Evolutionary conservation across 1,140 invertebrate species (phyloP), one percentile per base, ranked within the genome.

Genomic region (Anadara kagoshimensis): DNA sequence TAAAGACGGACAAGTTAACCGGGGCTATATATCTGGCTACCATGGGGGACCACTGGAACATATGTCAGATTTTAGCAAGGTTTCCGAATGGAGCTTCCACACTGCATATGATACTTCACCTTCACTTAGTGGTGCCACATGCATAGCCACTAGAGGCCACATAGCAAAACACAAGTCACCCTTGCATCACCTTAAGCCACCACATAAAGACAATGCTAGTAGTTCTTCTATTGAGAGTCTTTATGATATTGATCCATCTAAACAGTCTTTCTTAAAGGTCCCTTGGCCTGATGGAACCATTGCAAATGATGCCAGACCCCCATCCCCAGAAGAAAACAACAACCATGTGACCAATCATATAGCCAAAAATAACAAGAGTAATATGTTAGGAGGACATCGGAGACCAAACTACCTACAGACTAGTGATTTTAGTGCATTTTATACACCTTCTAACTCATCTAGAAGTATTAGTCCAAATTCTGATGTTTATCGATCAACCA

Each of bases 1-100:
- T 29, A 75, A 65, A 44, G 66, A 61, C 10, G 73, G 73, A n/a
- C 73, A 75, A 58, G 66, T 75, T 29, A 75, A 75, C 43, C 51
- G 73, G 8, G 73, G 73, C 5, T 75, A 75, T 26, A 57, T 61
- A 22, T 62, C 61, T 26, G 61, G 44, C 45, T 41, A 59, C 29
- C 57, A 41, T 36, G 43, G 29, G 14, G 62, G 62, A 20, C n/a
- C 53, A 26, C 41, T 64, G n/a, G 62, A 64, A 53, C 44, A 63
- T 5, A 49, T 64, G 18, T 45, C 61, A 36, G 44, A 29, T 7
- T 26, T 72, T 45, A 63, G 65, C 43, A 63, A 56, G 59, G 45
- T 61, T 8, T 75, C 73, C 11, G 49, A 75, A 20, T 64, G 44
- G 10, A 75, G 59, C 20, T 75, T 64, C 58, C 44, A 63, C 12